Conservation (phyloP, 1,140 invertebrate species). For the Subanguina moxae region DNA sequence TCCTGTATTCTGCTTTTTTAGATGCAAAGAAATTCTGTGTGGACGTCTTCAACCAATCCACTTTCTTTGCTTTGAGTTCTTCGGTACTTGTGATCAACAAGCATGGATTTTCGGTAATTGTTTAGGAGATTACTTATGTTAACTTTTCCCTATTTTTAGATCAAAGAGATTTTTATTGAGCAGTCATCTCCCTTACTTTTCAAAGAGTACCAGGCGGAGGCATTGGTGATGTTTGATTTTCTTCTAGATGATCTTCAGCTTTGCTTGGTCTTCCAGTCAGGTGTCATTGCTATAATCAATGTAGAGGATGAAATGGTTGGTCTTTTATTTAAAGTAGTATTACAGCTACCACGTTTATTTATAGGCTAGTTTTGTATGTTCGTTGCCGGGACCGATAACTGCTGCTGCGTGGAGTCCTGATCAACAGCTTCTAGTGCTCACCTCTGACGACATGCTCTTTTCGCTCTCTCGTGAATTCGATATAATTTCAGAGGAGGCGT, state of each 20-base stretch:
- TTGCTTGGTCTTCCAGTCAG: slow-evolving; percentile 30
- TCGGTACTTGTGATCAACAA: slow-evolving; percentile 13
- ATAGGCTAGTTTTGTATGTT: too few relatives aligned
- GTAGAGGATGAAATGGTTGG: background rate
- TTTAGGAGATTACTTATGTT: background rate
- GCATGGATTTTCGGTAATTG: slow-evolving; percentile 10
- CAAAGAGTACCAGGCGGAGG: slow-evolving; percentile 2
- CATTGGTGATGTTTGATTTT: slow-evolving; percentile 40
- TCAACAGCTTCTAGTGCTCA: slow-evolving; percentile 66
- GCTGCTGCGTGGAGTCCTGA: slow-evolving; percentile 69
- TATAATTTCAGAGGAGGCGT: slow-evolving; percentile 63
- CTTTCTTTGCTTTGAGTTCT: slow-evolving; percentile 16
- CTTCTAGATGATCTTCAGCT: slow-evolving; percentile 30
- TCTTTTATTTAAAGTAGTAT: background rate
- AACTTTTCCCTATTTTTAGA: background rate
- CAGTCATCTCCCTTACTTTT: background rate
- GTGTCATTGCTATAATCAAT: slow-evolving; percentile 12
- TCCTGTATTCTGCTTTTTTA: slow-evolving; percentile 17
- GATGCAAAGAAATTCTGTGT: slow-evolving; percentile 27
- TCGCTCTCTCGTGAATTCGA: slow-evolving; percentile 67
- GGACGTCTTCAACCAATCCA: slow-evolving; percentile 13
- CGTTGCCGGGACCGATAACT: slow-evolving; percentile 61
- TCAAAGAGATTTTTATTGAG: slow-evolving; percentile 7
- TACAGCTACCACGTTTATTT: background rate
- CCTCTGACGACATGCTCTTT: slow-evolving; percentile 64